phyloP scores from a whole-genome alignment of 2,888 invertebrate genomes.

The Catocala nupta region DNA sequence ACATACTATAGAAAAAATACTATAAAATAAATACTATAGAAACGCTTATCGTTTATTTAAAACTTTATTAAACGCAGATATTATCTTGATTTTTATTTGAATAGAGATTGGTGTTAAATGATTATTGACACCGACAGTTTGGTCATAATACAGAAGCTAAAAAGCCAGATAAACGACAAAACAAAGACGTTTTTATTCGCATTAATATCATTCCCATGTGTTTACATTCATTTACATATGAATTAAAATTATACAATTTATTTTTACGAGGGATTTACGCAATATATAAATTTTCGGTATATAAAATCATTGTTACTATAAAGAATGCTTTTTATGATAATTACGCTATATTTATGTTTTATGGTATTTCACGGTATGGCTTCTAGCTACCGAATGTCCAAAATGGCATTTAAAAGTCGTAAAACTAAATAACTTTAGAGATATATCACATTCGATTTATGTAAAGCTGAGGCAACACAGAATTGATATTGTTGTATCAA shows the following conservation, averaged over 20 bases:
- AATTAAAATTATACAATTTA: conserved; percentile 12
- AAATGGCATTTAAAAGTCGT: conserved; percentile 58
- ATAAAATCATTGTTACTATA: conserved; percentile 23
- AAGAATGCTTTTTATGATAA: conserved; percentile 24
- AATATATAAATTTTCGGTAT: conserved; percentile 10
- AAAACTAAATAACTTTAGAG: conserved; percentile 47
- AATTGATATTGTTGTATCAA: conserved; percentile 25
- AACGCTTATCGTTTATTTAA: neutral
- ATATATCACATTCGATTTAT: conserved; percentile 30
- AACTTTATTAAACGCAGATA: conserved; percentile 8
- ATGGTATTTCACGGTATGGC: conserved; percentile 56
- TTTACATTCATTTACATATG: conserved; percentile 24
- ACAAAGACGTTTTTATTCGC: conserved; percentile 17
- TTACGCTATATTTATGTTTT: conserved; percentile 29
- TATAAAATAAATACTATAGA: neutral
- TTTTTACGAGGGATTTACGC: conserved; percentile 20
- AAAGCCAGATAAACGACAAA: conserved; percentile 12
- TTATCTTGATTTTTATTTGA: conserved; percentile 14
- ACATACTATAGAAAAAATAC: no score
- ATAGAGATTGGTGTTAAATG: conserved; percentile 7
- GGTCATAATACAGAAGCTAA: conserved; percentile 11
- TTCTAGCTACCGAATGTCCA: conserved; percentile 65
- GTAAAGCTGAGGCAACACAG: conserved; percentile 10
- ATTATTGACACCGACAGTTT: conserved; percentile 16
- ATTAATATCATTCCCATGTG: conserved; percentile 9